Evolutionary conservation across 2,797 vertebrate species (phyloP).

Genomic region (Lophius americanus): DNA sequence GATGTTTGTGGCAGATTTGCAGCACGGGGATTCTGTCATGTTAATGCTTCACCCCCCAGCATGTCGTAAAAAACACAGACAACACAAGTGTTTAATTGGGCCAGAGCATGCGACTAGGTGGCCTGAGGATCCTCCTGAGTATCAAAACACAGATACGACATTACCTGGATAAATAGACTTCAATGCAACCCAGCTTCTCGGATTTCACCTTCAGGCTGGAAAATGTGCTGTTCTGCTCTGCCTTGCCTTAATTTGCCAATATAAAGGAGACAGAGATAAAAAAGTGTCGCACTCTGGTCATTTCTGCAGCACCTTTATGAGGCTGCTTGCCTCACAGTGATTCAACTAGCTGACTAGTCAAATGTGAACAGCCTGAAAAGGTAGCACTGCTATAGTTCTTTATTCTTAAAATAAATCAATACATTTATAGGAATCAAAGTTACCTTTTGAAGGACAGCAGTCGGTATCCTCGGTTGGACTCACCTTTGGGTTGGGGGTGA

Average conservation of each 20-base stretch:
- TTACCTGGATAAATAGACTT: conserved; percentile 4
- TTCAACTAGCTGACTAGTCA: no score
- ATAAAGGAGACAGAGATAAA: no score
- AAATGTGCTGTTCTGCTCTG: not conserved
- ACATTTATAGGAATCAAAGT: no score
- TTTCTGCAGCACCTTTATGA: no score
- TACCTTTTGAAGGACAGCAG: no score
- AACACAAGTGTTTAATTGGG: conserved; percentile 18
- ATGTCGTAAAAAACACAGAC: conserved; percentile 15
- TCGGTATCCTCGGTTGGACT: no score
- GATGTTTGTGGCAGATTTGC: not conserved
- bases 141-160: conserved; percentile 6
- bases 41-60: not conserved
- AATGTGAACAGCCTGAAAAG: no score
- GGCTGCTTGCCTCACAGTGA: not conserved
- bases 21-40: not conserved
- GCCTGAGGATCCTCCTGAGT: conserved; percentile 12
- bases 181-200: not conserved
- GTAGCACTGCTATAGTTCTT: no score
- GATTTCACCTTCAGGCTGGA: conserved; percentile 4
- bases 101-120: conserved; percentile 10
- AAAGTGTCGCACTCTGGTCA: no score
- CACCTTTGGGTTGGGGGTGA: no score
- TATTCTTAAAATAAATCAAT: no score
- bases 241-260: no score